phyloP scores from a whole-genome alignment of 2,888 invertebrate species.

The Stomorhina lunata region DNA sequence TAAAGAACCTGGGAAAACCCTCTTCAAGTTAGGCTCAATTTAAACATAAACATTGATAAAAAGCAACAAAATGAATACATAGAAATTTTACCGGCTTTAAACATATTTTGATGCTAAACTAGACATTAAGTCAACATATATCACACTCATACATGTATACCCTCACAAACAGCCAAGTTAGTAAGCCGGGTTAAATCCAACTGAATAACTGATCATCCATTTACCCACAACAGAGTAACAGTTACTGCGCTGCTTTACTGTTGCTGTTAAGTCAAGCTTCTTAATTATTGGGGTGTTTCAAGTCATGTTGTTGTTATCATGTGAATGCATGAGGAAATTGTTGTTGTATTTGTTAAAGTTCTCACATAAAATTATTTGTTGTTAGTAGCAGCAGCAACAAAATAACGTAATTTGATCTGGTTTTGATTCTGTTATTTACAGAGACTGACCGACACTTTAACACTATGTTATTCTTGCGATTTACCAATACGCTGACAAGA shows the following conservation, averaged over 20 bases:
- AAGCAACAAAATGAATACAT: not conserved
- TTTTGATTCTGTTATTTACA: constrained; percentile 19
- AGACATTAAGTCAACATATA: not conserved
- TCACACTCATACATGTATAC: not conserved
- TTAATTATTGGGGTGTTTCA: not conserved
- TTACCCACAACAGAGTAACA: not conserved
- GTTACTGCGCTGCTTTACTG: not conserved
- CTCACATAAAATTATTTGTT: not conserved
- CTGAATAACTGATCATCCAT: not conserved
- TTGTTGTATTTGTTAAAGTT: no score
- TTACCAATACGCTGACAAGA: not conserved
- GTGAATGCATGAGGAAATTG: no score
- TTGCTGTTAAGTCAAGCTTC: no score
- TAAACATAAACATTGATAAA: not conserved
- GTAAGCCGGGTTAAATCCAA: not conserved
- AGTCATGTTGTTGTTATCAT: no score
- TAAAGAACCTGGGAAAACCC: constrained; percentile 8
- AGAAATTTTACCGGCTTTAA: not conserved
- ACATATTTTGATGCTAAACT: not conserved
- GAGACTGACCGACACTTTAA: constrained; percentile 24
- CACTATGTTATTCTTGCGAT: constrained; percentile 15
- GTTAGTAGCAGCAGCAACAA: not conserved
- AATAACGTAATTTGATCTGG: constrained; percentile 42
- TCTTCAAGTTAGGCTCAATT: not conserved
- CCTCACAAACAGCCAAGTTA: not conserved